Evolutionary conservation across 1,140 invertebrate genomes (phyloP), one percentile per base, ranked within the genome.

Genomic region (Drepana arcuata): DNA sequence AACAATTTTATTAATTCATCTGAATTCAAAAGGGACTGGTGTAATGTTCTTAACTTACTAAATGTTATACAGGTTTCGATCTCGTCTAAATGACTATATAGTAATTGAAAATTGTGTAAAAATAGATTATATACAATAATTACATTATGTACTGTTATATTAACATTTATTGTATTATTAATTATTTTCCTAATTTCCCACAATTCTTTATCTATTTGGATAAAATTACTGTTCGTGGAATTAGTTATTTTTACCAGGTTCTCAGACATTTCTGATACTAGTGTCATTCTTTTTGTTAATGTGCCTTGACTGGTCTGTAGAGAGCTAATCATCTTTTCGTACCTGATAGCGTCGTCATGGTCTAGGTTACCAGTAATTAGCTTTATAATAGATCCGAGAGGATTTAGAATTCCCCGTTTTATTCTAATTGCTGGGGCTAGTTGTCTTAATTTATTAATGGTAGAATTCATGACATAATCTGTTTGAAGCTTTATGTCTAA

Each of bases 391-490:
- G 29, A 16, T 9, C 29, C 29, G 1, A 31, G 14, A 31, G 29
- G 35, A 7, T 38, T 38, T 14, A 38, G 18, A n/a, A 38, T 16
- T 21, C 32, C 39, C 1, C 39, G 25, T 25, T 34, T 41, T 14
- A 23, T 2, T 41, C 25, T 41, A 13, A 24, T 16, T 12, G 29
- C 18, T 23, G 41, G 41, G 9, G 38, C 28, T 9, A 44, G 16
- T 37, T 38, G 23, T 7, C 21, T 33, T 10, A 28, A 40, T 34
- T 34, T 42, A 21, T 48, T 32, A 28, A 40, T 24, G 14, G 46
- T 48, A n/a, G 40, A 23, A 16, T 48, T 38, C 33, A 42, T 36
- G 4, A 36, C 32, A 16, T 34, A 48, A 35, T 40, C 27, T 0
- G 32, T 32, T 35, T 48, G 45, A 4, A 37, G 29, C 13, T 41